These are phyloP conservation scores for Melipona bicolor DNA, from an alignment of 2,888 invertebrate species.

Conservation along the genomic window DNA sequence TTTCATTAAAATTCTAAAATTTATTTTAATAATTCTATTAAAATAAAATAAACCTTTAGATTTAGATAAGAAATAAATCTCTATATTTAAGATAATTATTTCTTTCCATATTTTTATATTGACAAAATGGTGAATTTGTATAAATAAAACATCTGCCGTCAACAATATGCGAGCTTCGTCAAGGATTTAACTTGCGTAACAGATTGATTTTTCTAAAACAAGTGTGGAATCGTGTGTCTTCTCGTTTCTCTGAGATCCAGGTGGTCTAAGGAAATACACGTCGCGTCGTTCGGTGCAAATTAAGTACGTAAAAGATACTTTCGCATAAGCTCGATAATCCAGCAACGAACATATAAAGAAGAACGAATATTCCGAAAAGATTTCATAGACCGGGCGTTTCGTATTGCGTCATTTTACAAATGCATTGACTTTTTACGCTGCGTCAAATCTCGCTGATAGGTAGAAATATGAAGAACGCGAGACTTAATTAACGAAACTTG, in stretches of 20 bases:
- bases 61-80: no score
- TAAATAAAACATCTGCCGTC: no score
- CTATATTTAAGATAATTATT: no score
- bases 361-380: constrained; percentile 24
- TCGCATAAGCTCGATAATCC: constrained; percentile 37
- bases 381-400: neutral
- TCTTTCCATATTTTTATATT: no score
- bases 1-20: neutral
- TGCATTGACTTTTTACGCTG: neutral
- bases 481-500: neutral
- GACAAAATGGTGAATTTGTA: no score
- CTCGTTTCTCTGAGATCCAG: constrained; percentile 21
- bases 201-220: constrained; percentile 8
- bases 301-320: constrained; percentile 25
- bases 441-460: neutral
- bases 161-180: constrained; percentile 21
- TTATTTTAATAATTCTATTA: no score
- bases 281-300: constrained; percentile 49
- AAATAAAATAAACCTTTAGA: no score
- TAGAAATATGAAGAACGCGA: neutral
- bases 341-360: constrained; percentile 5
- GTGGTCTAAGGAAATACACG: constrained; percentile 50
- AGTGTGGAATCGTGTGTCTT: neutral
- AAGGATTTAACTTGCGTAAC: constrained; percentile 19
- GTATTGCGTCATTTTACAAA: neutral